Base-by-base conservation (phyloP, 2,113 vertebrate species). In the Phaetusa simplex region DNA sequence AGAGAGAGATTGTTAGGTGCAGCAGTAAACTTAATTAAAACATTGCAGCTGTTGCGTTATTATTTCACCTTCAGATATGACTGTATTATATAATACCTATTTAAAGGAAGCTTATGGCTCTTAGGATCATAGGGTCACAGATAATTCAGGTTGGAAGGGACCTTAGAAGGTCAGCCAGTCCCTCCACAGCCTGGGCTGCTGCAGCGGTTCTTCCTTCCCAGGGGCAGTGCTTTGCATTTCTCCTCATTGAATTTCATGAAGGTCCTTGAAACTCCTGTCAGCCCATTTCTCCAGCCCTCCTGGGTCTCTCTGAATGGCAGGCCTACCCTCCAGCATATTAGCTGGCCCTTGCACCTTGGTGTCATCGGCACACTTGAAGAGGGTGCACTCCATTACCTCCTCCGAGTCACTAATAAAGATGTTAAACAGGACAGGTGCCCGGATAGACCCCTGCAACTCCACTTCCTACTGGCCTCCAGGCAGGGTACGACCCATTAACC, bases 41-140 rank as follows among this genome's bases (percentile, higher is more conserved):
- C 34, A 61, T 58, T 58, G 62, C 74, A 86, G 30, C 45, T 88
- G 30, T 92, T 90, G 52, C 24, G n/a, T 86, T 81, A 76, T 71
- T 83, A 64, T 90, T 90, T 96, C 85, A 89, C 76, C 77, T 82
- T 92, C 79, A 92, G 14, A 29, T 92, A 65, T 53, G 52, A 71
- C n/a, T 95, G 40, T 71, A 56, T 92, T 92, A 30, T 65, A 22
- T 69, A 73, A 88, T 66, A 32, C 27, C 22, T 73, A 66, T 86
- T 92, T 90, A 36, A 45, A 88, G 23, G 73, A 90, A 58, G 24
- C 26, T 62, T 76, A 47, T 76, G 71, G 22, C 32, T 92, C 21
- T 53, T 72, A n/a, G 26, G 56, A 50, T 86, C 32, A 40, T 34
- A 59, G 38, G 49, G 22, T 82, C 38, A 64, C 8, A 43, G n/a